Evolutionary conservation across 1,140 invertebrate genomes (phyloP), one percentile per base, ranked within the genome.

Genomic region (Bilobella aurantiaca): DNA sequence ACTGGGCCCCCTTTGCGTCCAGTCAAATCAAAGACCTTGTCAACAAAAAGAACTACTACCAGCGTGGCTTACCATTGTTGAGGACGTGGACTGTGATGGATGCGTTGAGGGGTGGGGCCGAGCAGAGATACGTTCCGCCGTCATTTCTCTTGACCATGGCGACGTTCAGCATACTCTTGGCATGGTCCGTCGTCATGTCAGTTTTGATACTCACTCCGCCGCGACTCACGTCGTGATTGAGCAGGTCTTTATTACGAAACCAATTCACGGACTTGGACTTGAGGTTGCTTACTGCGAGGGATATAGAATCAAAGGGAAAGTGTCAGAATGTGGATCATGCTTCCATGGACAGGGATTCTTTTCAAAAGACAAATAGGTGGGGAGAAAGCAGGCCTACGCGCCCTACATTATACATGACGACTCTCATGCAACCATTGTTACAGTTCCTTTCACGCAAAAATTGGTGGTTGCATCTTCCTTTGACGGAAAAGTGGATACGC

Each of bases 151-250:
- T 84, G 49, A 89, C 86, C 70, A 85, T 83, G 47, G 86, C 84
- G 73, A 90, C 84, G 21, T 85, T 82, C 34, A 90, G 80, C 32
- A 86, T 84, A 61, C 87, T 88, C 74, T 88, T 85, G 37, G 87
- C 87, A 25, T 86, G 86, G 63, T 85, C 84, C 49, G 86, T 82
- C 76, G 86, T 85, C 76, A 87, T 81, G 76, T 87, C 85, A 62
- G 86, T 88, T 77, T 86, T 87, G 61, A 88, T 86, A 75, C 86
- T 87, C 21, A 72, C 67, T 21, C 70, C 70, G n/a, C 70, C 70
- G 29, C 70, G 47, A 37, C 47, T 72, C 46, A 72, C 65, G 42
- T 72, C 70, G 32, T 69, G 67, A 49, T 72, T 72, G 37, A 72
- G 66, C 53, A 72, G 68, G 34, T 72, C 70, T 27, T 63, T 28